Evolutionary conservation across 2,113 vertebrate genomes (phyloP), one percentile per base, ranked within the genome.

Genomic region (Anhinga rufa): DNA sequence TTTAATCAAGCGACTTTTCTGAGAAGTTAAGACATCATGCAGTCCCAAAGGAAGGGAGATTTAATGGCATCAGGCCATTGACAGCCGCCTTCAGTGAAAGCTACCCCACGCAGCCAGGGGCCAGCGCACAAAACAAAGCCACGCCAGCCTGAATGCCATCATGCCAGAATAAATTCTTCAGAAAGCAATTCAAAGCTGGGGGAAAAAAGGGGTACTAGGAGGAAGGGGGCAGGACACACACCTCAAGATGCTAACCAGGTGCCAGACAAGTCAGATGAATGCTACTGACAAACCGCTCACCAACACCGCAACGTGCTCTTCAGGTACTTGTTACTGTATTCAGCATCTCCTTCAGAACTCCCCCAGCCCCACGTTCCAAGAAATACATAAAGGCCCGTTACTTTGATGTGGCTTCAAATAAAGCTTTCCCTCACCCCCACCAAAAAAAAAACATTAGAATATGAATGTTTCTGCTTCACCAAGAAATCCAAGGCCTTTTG

Each of bases 401-500:
- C 70, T 92, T 92, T 49, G 65, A 77, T 8, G 5, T 26, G 48
- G 71, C 74, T 86, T 89, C 77, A 92, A 74, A 88, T 51, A 85
- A 84, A 92, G 70, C 36, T 55, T 12, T 58, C 17, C 9, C 10
- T 26, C 38, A 40, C 16, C 58, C 17, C 12, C 9, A 7, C 10
- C 48, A 54, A 54, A 55, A 58, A 64, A 49, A 57, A 29, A 46
- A 62, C 64, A 72, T 77, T 48, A 80, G 46, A 90, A 82, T 82
- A 82, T 34, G 55, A 82, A 57, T 65, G 57, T 61, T 90, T 74
- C 70, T 76, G 60, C 66, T 69, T 55, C 75, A 44, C 66, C 68
- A 84, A 80, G 88, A 95, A 94, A 93, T 36, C 61, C 51, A 40
- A 1, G 82, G 82, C 57, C 90, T 87, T 92, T 72, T 93, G 91